Evolutionary conservation across 1,140 invertebrate genomes (phyloP), one percentile per base, ranked within the genome.

Genomic region (Nixonia krombeini): DNA sequence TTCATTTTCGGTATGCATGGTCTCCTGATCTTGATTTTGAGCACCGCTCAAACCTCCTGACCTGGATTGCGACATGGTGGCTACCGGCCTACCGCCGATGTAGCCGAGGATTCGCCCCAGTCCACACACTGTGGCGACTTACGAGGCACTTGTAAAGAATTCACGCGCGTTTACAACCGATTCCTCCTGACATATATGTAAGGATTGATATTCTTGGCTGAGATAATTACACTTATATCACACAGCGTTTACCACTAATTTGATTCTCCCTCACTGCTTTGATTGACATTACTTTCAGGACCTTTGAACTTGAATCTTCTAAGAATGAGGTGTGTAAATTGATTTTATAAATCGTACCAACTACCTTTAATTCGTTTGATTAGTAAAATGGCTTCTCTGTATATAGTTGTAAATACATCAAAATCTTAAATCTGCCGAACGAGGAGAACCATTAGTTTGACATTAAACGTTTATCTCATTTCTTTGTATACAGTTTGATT

Each of bases 51-150:
- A 41, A n/a, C 74, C 74, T 0, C 72, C 73, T 5, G 78, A 78
- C 6, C 78, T 78, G 2, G 79, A 79, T 52, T 83, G 80, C 17
- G 82, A 84, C 80, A 84, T 84, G 56, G 59, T 78, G 77, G 75
- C 71, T 80, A 83, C 81, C 83, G 83, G 81, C 72, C 80, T 75
- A 55, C 79, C 81, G 81, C 81, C 83, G 81, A 84, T 84, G 74
- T 81, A 83, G 82, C 82, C 83, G 56, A 85, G 76, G 17, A 85
- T 84, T 75, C 81, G 80, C 78, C 83, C 82, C 63, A 85, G 73
- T 66, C 82, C 83, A 31, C 83, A 85, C 83, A 85, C 83, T 55
- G 81, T 85, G 83, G 70, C 73, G 69, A 76, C 51, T 83, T 82
- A 51, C 28, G 35, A 52, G 55, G 56, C 53, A 73, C 66, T 68